A percentile compares a stretch with the other conserved stretches of the same genome.
These are phyloP conservation scores for Cecropterus lyciades DNA, from an alignment of 1,140 invertebrate species.

Conservation along the genomic window DNA sequence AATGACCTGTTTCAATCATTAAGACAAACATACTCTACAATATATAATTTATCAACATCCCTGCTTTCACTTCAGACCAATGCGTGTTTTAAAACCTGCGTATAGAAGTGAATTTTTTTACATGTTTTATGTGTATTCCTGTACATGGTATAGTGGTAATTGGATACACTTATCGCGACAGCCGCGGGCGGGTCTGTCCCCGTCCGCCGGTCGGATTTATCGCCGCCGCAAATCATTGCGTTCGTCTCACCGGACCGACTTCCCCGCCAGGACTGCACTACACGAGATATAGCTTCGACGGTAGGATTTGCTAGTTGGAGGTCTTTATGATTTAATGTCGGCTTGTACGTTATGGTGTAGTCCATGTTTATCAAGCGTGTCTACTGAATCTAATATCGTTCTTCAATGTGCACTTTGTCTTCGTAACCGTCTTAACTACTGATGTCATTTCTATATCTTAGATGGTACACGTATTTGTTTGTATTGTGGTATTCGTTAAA, in stretches of 20 bases:
- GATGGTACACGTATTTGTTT: too few species aligned
- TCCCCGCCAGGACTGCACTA: slow-evolving; percentile 23
- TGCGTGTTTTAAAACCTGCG: slow-evolving; percentile 5
- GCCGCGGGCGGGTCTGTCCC: slow-evolving; percentile 65
- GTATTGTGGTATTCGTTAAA: not conserved
- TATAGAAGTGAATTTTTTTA: slow-evolving; percentile 12
- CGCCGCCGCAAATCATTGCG: slow-evolving; percentile 68
- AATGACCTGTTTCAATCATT: not conserved
- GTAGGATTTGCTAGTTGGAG: slow-evolving; percentile 9
- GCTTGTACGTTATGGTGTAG: slow-evolving; percentile 6
- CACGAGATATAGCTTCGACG: slow-evolving; percentile 9
- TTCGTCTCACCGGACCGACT: slow-evolving; percentile 50
- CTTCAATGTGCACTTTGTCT: not conserved
- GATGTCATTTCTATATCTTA: not conserved
- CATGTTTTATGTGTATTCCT: slow-evolving; percentile 46
- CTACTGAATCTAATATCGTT: not conserved
- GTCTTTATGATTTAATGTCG: slow-evolving; percentile 11
- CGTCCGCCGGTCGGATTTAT: slow-evolving; percentile 65
- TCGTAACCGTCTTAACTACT: not conserved
- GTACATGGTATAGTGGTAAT: slow-evolving; percentile 59
- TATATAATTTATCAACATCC: not conserved
- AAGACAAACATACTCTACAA: not conserved
- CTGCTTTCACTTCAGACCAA: slow-evolving; percentile 1
- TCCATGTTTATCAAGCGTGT: not conserved
- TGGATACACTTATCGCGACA: slow-evolving; percentile 73